A percentile compares a stretch with the other conserved stretches of the same genome.
Evolutionary conservation across 1,140 invertebrate genomes (phyloP).

Genomic region (Alviniconcha marisindica): DNA sequence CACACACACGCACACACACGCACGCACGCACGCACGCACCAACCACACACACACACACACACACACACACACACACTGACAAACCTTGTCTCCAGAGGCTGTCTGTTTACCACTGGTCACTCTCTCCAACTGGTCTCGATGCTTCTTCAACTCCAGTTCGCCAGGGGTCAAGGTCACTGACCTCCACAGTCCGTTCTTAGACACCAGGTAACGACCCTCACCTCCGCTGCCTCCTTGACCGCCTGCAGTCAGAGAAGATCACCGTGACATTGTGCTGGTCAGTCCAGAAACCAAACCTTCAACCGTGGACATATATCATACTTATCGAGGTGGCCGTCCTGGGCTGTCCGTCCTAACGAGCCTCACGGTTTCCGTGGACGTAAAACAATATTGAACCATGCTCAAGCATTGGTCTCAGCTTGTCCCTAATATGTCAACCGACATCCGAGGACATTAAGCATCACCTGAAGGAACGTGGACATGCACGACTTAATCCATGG

Average conservation of each 20-base stretch:
- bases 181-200: constrained; percentile 42
- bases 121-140: constrained; percentile 48
- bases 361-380: no score
- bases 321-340: no score
- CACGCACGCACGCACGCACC: background rate
- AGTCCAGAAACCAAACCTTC: no score
- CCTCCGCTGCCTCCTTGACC: background rate
- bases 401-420: background rate
- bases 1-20: background rate
- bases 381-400: no score
- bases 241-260: background rate
- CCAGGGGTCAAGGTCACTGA: constrained; percentile 59
- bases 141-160: constrained; percentile 58
- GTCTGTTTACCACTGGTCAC: constrained; percentile 38
- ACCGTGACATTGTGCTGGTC: no score
- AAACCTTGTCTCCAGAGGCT: background rate
- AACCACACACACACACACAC: background rate
- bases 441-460: no score
- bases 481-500: no score
- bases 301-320: no score
- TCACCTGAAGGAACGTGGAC: no score
- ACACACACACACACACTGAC: background rate
- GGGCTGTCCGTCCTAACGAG: no score
- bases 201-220: constrained; percentile 21
- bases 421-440: no score